Evolutionary conservation across 2,888 invertebrate genomes (phyloP).

Genomic region (Salticus scenicus): DNA sequence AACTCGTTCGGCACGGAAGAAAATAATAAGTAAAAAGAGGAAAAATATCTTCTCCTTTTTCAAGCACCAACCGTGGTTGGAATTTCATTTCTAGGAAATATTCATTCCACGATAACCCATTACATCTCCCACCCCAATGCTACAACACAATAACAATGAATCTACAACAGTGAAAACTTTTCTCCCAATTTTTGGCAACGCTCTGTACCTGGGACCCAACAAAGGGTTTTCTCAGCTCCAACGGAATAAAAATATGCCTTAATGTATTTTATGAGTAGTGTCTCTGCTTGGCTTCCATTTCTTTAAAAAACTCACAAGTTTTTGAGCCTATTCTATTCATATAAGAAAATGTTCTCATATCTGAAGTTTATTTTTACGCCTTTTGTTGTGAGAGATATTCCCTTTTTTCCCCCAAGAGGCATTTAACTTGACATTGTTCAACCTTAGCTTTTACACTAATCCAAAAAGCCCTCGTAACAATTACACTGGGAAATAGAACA

Average conservation of each 20-base stretch:
- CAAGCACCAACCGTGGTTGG: background rate
- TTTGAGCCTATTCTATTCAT: slow-evolving; percentile 41
- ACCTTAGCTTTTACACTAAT: background rate
- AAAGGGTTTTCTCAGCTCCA: slow-evolving; percentile 34
- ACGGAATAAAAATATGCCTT: slow-evolving; percentile 66
- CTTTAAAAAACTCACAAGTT: slow-evolving; percentile 24
- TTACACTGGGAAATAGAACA: too few relatives aligned
- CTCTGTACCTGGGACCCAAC: slow-evolving; percentile 51
- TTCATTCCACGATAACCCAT: slow-evolving; percentile 54
- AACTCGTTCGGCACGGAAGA: background rate
- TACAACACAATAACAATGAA: slow-evolving; percentile 21
- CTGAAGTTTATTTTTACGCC: slow-evolving; percentile 12
- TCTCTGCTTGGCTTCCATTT: slow-evolving; percentile 51
- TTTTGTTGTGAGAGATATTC: background rate
- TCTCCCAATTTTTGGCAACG: background rate
- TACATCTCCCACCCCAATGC: slow-evolving; percentile 24
- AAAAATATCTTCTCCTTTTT: background rate
- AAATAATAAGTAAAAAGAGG: background rate
- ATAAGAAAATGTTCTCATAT: slow-evolving; percentile 47
- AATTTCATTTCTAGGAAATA: slow-evolving; percentile 5
- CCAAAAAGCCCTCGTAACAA: background rate
- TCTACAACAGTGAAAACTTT: slow-evolving; percentile 1
- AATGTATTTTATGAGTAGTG: slow-evolving; percentile 70
- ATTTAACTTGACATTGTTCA: slow-evolving; percentile 64
- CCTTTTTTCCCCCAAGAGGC: background rate